Evolutionary conservation across 2,113 vertebrate species (phyloP).

Genomic region (Clarias macrocephalus): DNA sequence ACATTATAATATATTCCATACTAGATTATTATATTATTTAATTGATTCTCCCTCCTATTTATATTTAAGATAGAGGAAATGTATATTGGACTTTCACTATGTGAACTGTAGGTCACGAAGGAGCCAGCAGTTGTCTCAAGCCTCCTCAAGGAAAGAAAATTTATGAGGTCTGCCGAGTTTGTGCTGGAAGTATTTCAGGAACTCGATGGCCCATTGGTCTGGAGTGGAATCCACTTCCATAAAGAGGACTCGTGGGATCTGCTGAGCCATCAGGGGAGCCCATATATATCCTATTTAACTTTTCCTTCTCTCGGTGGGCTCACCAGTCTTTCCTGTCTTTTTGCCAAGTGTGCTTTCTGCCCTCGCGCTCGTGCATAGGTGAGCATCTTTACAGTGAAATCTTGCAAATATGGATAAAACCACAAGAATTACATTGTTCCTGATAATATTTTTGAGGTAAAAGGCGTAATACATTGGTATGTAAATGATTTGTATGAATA

Average conservation of each 20-base stretch:
- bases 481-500: slow-evolving; percentile 28
- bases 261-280: slow-evolving; percentile 77
- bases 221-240: slow-evolving; percentile 82
- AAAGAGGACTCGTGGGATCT: slow-evolving; percentile 77
- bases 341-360: slow-evolving; percentile 54
- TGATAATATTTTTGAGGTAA: slow-evolving; percentile 11
- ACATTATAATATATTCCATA: neutral
- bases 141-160: slow-evolving; percentile 58
- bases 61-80: neutral
- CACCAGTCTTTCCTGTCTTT: slow-evolving; percentile 64
- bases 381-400: slow-evolving; percentile 64
- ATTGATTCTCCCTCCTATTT: neutral
- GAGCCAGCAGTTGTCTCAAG: slow-evolving; percentile 21
- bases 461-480: slow-evolving; percentile 17
- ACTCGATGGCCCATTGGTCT: slow-evolving; percentile 84
- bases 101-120: slow-evolving; percentile 6
- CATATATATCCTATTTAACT: slow-evolving; percentile 86
- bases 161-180: slow-evolving; percentile 62
- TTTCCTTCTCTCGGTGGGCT: slow-evolving; percentile 69
- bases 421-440: neutral
- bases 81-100: slow-evolving; percentile 9
- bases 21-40: neutral
- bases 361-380: slow-evolving; percentile 74
- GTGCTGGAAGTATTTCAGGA: slow-evolving; percentile 76
- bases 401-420: slow-evolving; percentile 20